Evolutionary conservation across 2,797 vertebrate genomes (phyloP), one percentile per base, ranked within the genome.

Genomic region (Rachycentron canadum): DNA sequence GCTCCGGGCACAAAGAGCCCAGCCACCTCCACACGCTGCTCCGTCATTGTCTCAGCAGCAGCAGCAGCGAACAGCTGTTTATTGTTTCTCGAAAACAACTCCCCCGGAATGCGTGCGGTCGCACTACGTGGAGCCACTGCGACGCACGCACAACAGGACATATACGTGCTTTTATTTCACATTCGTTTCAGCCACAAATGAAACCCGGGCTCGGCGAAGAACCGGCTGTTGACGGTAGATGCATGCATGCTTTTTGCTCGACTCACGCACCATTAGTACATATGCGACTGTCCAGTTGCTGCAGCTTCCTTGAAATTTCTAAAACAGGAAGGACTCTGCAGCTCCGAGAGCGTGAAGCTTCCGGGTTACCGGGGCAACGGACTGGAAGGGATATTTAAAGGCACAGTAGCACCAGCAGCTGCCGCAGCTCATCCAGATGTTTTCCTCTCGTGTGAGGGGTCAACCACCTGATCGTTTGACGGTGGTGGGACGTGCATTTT

Each of bases 221-320:
- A 23, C 67, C n/a, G 36, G 66, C 68, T 57, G 70, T 63, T 43
- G 34, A 58, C 57, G 58, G 62, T 4, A 68, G 73, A 84, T 17
- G 67, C 91, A 92, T 86, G 90, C 94, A 92, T 52, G 88, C 81
- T 82, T 84, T 92, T 41, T 61, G 76, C 83, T 91, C 43, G 73
- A 92, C 90, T 94, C 95, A 95, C 95, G 88, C 92, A 95, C 93
- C 93, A 92, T 92, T 61, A 84, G 85, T 75, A 81, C 23, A 77
- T 57, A 67, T 76, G 85, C 89, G 81, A 85, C 69, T 84, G 56
- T 90, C 92, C 92, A 76, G 86, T 79, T 70, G 86, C 88, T 74
- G 84, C 85, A 76, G 89, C 92, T 92, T 95, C 94, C 94, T 91
- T 78, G 82, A 88, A 84, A 73, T 89, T 74, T 83, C 70, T 68